phyloP scores from a whole-genome alignment of 30 jellyfish, hydroid and myxozoan genomes.

The Aurelia sp. region DNA sequence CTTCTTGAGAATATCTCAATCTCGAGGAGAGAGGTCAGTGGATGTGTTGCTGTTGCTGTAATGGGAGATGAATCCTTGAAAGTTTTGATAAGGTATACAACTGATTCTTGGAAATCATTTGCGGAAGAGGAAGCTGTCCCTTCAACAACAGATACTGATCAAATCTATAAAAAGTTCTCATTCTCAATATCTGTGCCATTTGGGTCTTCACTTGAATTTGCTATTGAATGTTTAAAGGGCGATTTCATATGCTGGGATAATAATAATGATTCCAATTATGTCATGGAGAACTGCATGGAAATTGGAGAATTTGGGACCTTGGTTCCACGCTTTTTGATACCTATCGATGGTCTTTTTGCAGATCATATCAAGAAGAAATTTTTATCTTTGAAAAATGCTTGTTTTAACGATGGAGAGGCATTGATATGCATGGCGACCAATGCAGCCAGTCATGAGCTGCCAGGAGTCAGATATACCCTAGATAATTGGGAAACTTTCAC shows the following conservation, averaged over 20 bases:
- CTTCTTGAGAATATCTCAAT: slow-evolving; percentile 18
- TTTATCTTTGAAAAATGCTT: slow-evolving; percentile 22
- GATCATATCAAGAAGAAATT: neutral
- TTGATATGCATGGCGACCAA: slow-evolving; percentile 8
- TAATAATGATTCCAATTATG: slow-evolving; percentile 50
- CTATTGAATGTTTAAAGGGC: slow-evolving; percentile 42
- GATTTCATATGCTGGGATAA: slow-evolving; percentile 82
- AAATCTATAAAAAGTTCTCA: neutral
- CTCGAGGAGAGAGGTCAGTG: slow-evolving; percentile 30
- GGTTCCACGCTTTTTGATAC: slow-evolving; percentile 13
- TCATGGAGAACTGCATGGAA: slow-evolving; percentile 15
- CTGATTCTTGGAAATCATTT: slow-evolving; percentile 48
- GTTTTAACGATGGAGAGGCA: slow-evolving; percentile 6
- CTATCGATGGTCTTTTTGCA: slow-evolving; percentile 4
- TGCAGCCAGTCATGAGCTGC: neutral
- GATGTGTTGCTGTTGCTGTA: slow-evolving; percentile 21
- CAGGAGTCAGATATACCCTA: slow-evolving; percentile 58
- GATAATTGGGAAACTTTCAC: slow-evolving; percentile 70
- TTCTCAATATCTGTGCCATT: slow-evolving; percentile 41
- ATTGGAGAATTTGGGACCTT: slow-evolving; percentile 14
- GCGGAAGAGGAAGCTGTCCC: slow-evolving; percentile 37
- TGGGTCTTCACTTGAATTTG: slow-evolving; percentile 46
- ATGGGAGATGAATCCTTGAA: slow-evolving; percentile 4
- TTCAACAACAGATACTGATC: neutral
- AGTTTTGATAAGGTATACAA: slow-evolving; percentile 31